These are phyloP conservation scores for Metacarcinus magister DNA, from an alignment of 2,888 invertebrate species.

Conservation along the genomic window DNA sequence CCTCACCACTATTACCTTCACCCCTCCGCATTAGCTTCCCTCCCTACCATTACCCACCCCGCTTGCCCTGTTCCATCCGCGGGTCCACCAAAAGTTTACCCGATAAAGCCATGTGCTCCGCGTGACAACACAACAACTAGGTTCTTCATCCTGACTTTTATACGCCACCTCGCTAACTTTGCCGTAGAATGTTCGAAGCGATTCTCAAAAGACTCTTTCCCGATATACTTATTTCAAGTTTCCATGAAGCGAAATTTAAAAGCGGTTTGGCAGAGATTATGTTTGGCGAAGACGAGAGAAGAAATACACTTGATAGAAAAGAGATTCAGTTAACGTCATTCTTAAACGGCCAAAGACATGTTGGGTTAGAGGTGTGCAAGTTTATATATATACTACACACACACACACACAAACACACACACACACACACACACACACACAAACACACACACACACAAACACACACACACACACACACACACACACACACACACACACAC, in stretches of 20 bases:
- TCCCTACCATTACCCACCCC: not conserved
- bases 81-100: not conserved
- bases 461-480: not conserved
- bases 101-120: not conserved
- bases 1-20: not conserved
- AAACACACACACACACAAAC: not conserved
- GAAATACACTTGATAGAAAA: too few relatives aligned
- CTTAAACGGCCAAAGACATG: not conserved
- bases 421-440: not conserved
- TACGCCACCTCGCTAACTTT: slow-evolving; percentile 17
- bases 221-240: not conserved
- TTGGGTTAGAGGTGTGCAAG: too few relatives aligned
- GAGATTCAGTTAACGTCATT: not conserved
- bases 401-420: too few relatives aligned
- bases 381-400: too few relatives aligned
- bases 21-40: not conserved
- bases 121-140: not conserved
- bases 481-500: not conserved
- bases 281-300: not conserved
- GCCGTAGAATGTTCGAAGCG: not conserved
- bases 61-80: not conserved
- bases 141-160: not conserved
- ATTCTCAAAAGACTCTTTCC: not conserved
- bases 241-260: not conserved
- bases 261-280: not conserved